These are phyloP conservation scores for Drosophila setifemur DNA, from an alignment of 1,140 invertebrate species.

Conservation along the genomic window DNA sequence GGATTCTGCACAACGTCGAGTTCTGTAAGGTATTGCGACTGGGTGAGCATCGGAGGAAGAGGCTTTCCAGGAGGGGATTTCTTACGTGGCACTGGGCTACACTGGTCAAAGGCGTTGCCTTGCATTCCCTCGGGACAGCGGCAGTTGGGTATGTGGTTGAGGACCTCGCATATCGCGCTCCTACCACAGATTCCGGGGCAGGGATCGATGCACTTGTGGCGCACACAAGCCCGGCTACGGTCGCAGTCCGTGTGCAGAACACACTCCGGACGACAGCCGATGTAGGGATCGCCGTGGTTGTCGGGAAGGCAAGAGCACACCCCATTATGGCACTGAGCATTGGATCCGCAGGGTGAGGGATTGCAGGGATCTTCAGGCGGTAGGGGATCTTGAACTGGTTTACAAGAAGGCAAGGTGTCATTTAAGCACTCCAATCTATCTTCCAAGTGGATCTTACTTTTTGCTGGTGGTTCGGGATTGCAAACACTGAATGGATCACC, in stretches of 20 bases:
- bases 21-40: constrained; percentile 57
- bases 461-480: constrained; percentile 80
- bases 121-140: constrained; percentile 87
- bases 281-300: constrained; percentile 87
- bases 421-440: not conserved
- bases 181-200: constrained; percentile 89
- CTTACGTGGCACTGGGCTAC: constrained; percentile 86
- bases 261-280: constrained; percentile 91
- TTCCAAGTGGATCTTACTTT: constrained; percentile 48
- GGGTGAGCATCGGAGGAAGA: constrained; percentile 49
- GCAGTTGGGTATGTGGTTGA: constrained; percentile 91
- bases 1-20: constrained; percentile 82
- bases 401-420: not conserved
- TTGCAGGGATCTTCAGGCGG: constrained; percentile 85
- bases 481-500: constrained; percentile 90
- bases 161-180: constrained; percentile 89
- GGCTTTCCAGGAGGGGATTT: constrained; percentile 72
- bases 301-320: constrained; percentile 82
- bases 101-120: constrained; percentile 89
- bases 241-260: constrained; percentile 92
- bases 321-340: constrained; percentile 63
- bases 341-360: constrained; percentile 90
- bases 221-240: constrained; percentile 88
- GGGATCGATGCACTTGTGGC: constrained; percentile 89
- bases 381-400: constrained; percentile 49